Conservation (phyloP, 2,113 vertebrate genomes). For the Cynoglossus semilaevis region DNA sequence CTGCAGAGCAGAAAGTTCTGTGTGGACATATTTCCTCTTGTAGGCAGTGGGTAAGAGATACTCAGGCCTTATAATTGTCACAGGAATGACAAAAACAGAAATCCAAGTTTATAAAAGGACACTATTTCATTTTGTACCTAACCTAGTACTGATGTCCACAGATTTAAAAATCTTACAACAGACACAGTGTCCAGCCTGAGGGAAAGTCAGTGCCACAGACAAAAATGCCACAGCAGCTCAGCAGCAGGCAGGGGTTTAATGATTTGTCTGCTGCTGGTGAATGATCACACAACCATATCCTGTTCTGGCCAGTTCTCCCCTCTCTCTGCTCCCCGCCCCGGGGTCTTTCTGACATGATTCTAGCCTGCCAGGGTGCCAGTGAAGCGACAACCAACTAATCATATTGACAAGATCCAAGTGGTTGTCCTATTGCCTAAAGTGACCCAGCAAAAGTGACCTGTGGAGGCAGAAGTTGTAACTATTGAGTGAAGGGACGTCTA, state of each 20-base stretch:
- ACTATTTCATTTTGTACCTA: slow-evolving; percentile 6
- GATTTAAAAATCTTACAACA: slow-evolving; percentile 13
- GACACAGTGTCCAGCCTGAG: slow-evolving; percentile 30
- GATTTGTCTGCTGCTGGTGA: slow-evolving; percentile 68
- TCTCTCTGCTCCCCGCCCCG: slow-evolving; percentile 10
- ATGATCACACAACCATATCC: slow-evolving; percentile 68
- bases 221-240: slow-evolving; percentile 30
- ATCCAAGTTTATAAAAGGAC: not conserved
- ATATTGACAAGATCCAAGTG: slow-evolving; percentile 55
- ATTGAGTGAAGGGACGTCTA: slow-evolving; percentile 44
- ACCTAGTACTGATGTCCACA: no score
- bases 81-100: not conserved
- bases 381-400: slow-evolving; percentile 30
- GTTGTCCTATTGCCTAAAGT: slow-evolving; percentile 28
- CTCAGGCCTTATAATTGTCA: not conserved
- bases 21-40: not conserved
- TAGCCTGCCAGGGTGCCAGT: slow-evolving; percentile 39
- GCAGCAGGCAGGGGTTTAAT: slow-evolving; percentile 61
- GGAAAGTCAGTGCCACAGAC: slow-evolving; percentile 40
- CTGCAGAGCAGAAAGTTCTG: not conserved
- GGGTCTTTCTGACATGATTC: slow-evolving; percentile 61
- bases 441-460: slow-evolving; percentile 40
- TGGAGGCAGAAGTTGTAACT: slow-evolving; percentile 61
- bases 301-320: slow-evolving; percentile 48
- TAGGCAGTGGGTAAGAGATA: slow-evolving; percentile 2